Evolutionary conservation across 1,140 invertebrate genomes (phyloP).

Genomic region (Nylanderia fulva): DNA sequence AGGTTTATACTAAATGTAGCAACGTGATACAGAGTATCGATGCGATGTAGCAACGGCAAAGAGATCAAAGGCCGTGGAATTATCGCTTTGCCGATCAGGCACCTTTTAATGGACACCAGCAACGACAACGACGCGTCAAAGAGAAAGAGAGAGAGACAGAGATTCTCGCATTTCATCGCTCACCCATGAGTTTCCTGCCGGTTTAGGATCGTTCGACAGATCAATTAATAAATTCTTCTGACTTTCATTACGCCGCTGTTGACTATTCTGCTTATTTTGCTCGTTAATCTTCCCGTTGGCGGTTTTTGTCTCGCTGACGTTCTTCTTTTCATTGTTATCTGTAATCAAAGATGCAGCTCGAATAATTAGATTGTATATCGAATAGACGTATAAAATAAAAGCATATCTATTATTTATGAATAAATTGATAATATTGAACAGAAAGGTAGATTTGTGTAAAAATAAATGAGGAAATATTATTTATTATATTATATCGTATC

Average conservation of each 20-base stretch:
- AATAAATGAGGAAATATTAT: background rate
- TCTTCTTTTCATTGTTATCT: slow-evolving; percentile 70
- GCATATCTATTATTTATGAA: background rate
- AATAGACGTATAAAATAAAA: background rate
- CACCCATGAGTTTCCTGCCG: slow-evolving; percentile 81
- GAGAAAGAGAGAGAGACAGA: slow-evolving; percentile 6
- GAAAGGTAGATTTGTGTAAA: background rate
- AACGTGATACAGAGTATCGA: background rate
- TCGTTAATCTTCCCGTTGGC: slow-evolving; percentile 55
- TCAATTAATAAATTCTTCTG: slow-evolving; percentile 82
- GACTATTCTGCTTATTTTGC: slow-evolving; percentile 61
- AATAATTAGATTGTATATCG: background rate
- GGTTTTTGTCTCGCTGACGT: slow-evolving; percentile 39
- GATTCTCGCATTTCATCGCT: slow-evolving; percentile 53
- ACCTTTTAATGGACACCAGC: background rate
- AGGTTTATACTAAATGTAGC: background rate
- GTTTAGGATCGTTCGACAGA: slow-evolving; percentile 77
- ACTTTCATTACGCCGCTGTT: slow-evolving; percentile 59
- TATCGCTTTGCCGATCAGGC: slow-evolving; percentile 36
- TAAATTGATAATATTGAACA: background rate
- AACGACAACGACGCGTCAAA: slow-evolving; percentile 36
- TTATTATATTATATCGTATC: background rate
- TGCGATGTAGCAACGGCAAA: background rate
- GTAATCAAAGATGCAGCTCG: slow-evolving; percentile 12
- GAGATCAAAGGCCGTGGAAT: slow-evolving; percentile 29